Evolutionary conservation across 2,113 vertebrate species (phyloP).

Genomic region (Pangasianodon hypophthalmus): DNA sequence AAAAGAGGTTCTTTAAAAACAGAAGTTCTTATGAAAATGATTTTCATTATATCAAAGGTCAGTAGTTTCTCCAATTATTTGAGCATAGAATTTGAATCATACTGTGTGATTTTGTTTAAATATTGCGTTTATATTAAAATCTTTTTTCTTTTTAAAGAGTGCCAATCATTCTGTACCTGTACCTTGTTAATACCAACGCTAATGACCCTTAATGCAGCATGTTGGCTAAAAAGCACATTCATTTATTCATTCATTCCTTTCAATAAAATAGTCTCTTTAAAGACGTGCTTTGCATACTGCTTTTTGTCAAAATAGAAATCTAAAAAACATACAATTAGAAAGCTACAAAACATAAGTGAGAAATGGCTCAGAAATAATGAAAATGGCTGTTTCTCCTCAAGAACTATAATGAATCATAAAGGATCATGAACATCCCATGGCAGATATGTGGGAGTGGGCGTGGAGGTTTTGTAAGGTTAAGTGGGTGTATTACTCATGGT

Average conservation of each 20-base stretch:
- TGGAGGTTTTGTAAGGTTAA: not conserved
- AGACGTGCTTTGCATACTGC: not conserved
- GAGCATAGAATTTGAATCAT: not conserved
- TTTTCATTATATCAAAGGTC: no score
- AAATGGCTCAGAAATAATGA: not conserved
- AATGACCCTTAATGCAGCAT: not conserved
- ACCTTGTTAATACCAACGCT: not conserved
- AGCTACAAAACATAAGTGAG: not conserved
- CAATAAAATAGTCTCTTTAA: not conserved
- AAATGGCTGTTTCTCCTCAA: conserved; percentile 23
- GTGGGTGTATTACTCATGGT: not conserved
- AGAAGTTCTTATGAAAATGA: no score
- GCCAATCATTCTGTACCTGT: not conserved
- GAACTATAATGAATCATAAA: conserved; percentile 22
- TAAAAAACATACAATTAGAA: not conserved
- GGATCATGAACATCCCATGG: not conserved
- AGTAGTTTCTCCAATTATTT: not conserved
- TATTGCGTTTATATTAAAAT: not conserved
- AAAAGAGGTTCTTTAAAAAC: no score
- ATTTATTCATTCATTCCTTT: not conserved
- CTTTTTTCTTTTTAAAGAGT: not conserved
- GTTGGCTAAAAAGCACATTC: not conserved
- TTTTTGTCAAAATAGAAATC: not conserved
- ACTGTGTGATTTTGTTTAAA: not conserved
- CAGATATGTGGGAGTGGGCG: not conserved